Conservation (phyloP, 2,797 vertebrate species). For the Girardinus metallicus region DNA sequence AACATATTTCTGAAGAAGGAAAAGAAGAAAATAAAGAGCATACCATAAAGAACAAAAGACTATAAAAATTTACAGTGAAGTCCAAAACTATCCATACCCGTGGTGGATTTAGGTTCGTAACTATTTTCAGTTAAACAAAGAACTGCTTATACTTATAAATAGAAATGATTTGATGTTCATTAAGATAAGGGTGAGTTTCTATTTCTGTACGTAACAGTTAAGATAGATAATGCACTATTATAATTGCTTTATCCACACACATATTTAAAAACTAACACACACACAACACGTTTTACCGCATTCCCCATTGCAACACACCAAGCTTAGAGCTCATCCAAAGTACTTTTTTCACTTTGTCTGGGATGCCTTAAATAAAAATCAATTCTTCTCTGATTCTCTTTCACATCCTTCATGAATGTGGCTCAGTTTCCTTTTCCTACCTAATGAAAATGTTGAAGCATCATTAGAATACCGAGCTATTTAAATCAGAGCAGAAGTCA, state of each 20-base stretch:
- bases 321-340: not conserved
- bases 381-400: not conserved
- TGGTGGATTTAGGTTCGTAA: not conserved
- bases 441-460: not conserved
- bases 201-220: not conserved
- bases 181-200: not conserved
- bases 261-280: not conserved
- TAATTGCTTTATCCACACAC: not conserved
- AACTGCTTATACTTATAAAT: not conserved
- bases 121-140: not conserved
- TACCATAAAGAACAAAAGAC: not conserved
- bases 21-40: not conserved
- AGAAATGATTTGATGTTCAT: not conserved
- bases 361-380: not conserved
- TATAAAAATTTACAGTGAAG: not conserved
- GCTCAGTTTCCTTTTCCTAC: conserved; percentile 6
- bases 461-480: not conserved
- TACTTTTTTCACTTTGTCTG: not conserved
- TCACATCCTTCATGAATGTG: not conserved
- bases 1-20: not conserved
- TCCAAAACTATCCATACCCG: not conserved
- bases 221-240: not conserved
- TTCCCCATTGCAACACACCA: not conserved
- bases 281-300: not conserved
- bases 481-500: conserved; percentile 37